These are phyloP conservation scores for Podiceps cristatus DNA, from an alignment of 2,113 vertebrate species.

Conservation along the genomic window DNA sequence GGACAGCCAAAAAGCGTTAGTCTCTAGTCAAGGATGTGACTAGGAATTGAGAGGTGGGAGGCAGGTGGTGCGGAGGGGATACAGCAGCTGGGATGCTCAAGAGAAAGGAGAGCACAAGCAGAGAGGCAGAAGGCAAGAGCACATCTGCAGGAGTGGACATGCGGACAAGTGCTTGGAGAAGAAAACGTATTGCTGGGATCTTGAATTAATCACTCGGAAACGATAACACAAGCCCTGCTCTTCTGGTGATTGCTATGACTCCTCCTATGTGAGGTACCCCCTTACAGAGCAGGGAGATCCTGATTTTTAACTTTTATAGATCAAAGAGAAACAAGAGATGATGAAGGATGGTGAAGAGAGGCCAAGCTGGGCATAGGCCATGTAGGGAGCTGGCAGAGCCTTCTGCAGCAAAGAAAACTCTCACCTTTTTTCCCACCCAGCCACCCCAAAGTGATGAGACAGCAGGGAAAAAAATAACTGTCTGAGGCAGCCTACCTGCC, in stretches of 20 bases:
- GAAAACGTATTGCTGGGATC: neutral
- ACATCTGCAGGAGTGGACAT: rapidly evolving
- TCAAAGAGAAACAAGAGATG: neutral
- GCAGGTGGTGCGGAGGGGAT: rapidly evolving
- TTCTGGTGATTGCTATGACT: rapidly evolving
- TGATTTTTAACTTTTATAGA: neutral
- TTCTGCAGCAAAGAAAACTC: neutral
- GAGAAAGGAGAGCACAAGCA: neutral
- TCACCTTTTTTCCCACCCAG: no score
- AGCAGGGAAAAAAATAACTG: neutral
- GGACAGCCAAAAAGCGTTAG: neutral
- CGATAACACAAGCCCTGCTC: neutral
- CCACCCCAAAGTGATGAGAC: neutral
- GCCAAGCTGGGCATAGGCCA: neutral
- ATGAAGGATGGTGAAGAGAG: neutral
- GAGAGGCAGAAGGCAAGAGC: neutral
- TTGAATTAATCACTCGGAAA: neutral
- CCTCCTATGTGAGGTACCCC: rapidly evolving
- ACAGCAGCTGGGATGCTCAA: neutral
- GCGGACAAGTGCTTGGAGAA: rapidly evolving
- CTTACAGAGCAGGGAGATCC: neutral
- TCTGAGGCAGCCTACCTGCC: neutral
- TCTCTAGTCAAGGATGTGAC: neutral
- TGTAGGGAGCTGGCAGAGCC: neutral
- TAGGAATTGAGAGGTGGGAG: neutral